phyloP scores from a whole-genome alignment of 2,797 vertebrate species.

The Sciurus carolinensis region DNA sequence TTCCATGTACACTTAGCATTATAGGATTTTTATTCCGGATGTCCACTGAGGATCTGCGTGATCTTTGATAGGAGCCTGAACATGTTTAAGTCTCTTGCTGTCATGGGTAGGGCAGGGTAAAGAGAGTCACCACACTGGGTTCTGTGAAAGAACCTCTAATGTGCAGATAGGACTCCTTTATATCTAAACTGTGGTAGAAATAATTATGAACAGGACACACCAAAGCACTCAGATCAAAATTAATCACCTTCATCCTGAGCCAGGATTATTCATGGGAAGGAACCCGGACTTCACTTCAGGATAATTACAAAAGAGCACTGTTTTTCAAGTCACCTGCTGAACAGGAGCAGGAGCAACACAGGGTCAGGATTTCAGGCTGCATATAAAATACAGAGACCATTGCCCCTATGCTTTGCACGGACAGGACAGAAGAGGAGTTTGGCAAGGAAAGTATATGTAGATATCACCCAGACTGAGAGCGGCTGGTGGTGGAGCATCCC shows the following conservation, averaged over 20 bases:
- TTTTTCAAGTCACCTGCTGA: neutral
- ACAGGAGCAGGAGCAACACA: neutral
- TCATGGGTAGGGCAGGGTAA: no score
- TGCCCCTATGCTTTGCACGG: no score
- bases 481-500: no score
- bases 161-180: neutral
- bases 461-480: no score
- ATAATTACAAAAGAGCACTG: no score
- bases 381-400: neutral
- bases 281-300: neutral
- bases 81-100: neutral
- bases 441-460: no score
- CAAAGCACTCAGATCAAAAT: neutral
- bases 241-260: neutral
- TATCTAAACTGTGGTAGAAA: neutral
- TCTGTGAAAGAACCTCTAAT: neutral
- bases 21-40: neutral
- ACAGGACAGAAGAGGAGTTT: no score
- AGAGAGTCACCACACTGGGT: neutral
- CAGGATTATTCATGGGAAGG: neutral
- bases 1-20: fast-evolving
- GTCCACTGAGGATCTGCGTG: neutral
- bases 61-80: fast-evolving
- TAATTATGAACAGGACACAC: no score
- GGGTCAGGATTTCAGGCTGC: neutral